Evolutionary conservation across 1,140 invertebrate genomes (phyloP).

Genomic region (Bursaphelenchus mucronatus): DNA sequence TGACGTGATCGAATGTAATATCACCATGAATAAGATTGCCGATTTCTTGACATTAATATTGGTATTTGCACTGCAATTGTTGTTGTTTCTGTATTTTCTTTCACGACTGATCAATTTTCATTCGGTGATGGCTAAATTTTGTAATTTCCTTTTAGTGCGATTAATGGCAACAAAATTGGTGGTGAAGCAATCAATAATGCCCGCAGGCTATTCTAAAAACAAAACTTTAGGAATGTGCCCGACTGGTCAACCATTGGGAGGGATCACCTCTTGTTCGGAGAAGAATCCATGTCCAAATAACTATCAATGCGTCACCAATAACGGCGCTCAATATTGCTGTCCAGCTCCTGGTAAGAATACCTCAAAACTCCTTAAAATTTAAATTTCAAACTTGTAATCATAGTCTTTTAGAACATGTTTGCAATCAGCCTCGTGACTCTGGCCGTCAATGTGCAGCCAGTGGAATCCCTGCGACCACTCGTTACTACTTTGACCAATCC

Average conservation of each 20-base stretch:
- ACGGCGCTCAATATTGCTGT: slow-evolving; percentile 57
- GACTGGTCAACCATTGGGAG: slow-evolving; percentile 52
- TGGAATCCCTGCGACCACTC: slow-evolving; percentile 37
- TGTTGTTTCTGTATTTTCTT: too few relatives aligned
- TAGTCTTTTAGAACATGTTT: slow-evolving; percentile 44
- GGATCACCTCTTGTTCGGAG: slow-evolving; percentile 52
- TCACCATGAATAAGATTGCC: too few relatives aligned
- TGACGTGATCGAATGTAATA: too few relatives aligned
- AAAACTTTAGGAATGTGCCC: slow-evolving; percentile 48
- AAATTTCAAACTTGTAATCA: neutral
- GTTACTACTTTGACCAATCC: slow-evolving; percentile 58
- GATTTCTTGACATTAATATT: too few relatives aligned
- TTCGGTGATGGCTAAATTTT: too few relatives aligned
- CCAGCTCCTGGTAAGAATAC: slow-evolving; percentile 43
- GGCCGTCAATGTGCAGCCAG: slow-evolving; percentile 34
- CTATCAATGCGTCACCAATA: slow-evolving; percentile 56
- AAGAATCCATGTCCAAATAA: slow-evolving; percentile 58
- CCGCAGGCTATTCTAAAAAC: too few relatives aligned
- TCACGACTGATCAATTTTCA: too few relatives aligned
- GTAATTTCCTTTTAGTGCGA: too few relatives aligned
- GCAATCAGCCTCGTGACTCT: slow-evolving; percentile 32
- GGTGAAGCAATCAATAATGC: too few relatives aligned
- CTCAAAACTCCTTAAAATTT: neutral
- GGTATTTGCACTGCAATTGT: too few relatives aligned
- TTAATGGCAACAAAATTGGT: too few relatives aligned